Evolutionary conservation across 2,888 invertebrate genomes (phyloP), one percentile per base, ranked within the genome.

Genomic region (Ochropleura leucogaster): DNA sequence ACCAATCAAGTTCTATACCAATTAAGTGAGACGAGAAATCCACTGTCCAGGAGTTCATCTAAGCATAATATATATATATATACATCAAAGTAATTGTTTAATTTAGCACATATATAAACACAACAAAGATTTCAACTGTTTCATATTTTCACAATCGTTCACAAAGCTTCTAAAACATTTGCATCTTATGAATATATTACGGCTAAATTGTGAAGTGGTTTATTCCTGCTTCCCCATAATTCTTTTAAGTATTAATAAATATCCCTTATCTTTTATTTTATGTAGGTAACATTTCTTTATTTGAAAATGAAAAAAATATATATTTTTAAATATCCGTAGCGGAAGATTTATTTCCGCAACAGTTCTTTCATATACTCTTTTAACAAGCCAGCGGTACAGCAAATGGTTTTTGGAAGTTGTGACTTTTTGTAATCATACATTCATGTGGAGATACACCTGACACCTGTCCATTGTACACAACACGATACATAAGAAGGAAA

Each of bases 171-270:
- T 86, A 72, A 80, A 78, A 73, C 80, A 85, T 86, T 86, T 75
- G 65, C 71, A 81, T 69, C 47, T 77, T 64, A 77, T 78, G 78
- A 81, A 84, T 77, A 81, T 79, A 81, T 79, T 73, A 84, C 64
- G 9, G 6, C 51, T 67, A 72, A 60, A 74, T 71, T 62, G 46
- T 57, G 70, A 70, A 72, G 60, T 49, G 79, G 63, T 65, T 66
- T 40, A 46, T 55, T 46, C 60, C 40, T 8, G 42, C 42, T 49
- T 44, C n/a, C 12, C 12, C 8, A 63, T 67, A 42, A 63, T 67
- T 66, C 9, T 51, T 76, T 63, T 63, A 46, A 51, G 46, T 46
- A 30, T 51, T 63, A 46, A 62, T 66, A 63, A n/a, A 55, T 77
- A 81, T 60, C 57, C 44, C 18, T 51, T 55, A 40, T 71, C 18